phyloP scores from a whole-genome alignment of 2,113 vertebrate species.

The Microcebus ravelobensis region DNA sequence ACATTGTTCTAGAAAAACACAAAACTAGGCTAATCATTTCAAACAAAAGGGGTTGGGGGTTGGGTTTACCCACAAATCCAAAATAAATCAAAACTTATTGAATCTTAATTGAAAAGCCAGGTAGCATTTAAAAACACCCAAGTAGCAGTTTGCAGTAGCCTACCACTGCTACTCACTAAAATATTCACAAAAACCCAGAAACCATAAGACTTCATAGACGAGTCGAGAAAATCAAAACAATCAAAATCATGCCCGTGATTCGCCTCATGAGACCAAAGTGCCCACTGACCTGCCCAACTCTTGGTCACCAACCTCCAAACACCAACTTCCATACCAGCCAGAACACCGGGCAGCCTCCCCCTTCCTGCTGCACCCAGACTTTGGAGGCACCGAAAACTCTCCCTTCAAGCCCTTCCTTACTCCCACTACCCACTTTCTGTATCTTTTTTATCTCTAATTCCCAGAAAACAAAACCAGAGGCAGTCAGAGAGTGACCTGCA shows the following conservation, averaged over 20 bases:
- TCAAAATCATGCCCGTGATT: not conserved
- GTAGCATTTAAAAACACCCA: not conserved
- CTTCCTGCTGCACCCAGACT: fast-evolving
- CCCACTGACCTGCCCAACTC: not conserved
- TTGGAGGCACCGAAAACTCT: not conserved
- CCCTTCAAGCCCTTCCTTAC: not conserved
- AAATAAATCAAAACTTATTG: not conserved
- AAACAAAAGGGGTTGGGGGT: not conserved
- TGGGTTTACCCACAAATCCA: not conserved
- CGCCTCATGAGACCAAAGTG: fast-evolving
- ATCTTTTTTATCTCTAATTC: not conserved
- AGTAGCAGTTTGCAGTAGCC: not conserved
- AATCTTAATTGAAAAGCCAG: not conserved
- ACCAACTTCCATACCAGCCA: not conserved
- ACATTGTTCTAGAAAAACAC: not conserved
- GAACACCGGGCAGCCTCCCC: not conserved
- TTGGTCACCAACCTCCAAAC: fast-evolving
- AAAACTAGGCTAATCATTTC: not conserved
- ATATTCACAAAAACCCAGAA: not conserved
- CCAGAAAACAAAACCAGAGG: not conserved
- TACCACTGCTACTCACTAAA: not conserved
- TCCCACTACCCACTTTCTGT: not conserved
- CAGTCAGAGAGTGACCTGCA: too few species aligned
- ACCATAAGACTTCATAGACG: not conserved
- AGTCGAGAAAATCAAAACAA: not conserved